Conservation (phyloP, 2,888 invertebrate genomes). For the Aspidapion aeneum region DNA sequence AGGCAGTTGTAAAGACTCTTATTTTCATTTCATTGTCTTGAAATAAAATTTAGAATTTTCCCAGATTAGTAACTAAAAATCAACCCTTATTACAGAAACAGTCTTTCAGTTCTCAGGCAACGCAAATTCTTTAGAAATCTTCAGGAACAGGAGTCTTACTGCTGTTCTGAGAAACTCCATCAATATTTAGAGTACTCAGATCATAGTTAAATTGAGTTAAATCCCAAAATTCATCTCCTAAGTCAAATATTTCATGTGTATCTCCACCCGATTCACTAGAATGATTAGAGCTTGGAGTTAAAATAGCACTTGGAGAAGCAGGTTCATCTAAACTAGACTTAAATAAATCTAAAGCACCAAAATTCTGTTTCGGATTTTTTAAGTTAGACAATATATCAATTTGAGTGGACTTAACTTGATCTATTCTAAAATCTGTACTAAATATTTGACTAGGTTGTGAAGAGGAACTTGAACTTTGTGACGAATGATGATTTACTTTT, state of each 20-base stretch:
- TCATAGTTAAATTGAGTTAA: constrained; percentile 46
- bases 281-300: constrained; percentile 54
- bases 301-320: constrained; percentile 52
- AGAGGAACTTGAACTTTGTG: not conserved
- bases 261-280: constrained; percentile 40
- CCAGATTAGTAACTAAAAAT: not conserved
- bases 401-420: not conserved
- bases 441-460: not conserved
- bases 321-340: not conserved
- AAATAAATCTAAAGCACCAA: not conserved
- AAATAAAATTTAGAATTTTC: too few species aligned
- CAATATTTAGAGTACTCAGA: constrained; percentile 39
- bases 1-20: not conserved
- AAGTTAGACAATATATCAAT: not conserved
- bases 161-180: constrained; percentile 36
- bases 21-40: too few species aligned
- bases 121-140: not conserved
- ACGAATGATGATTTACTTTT: not conserved
- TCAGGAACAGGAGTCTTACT: constrained; percentile 2
- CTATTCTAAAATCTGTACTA: not conserved
- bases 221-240: constrained; percentile 46
- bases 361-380: not conserved
- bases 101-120: not conserved
- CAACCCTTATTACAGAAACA: not conserved
- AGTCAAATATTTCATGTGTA: constrained; percentile 42